These are phyloP conservation scores for Pogona vitticeps DNA, from an alignment of 2,113 vertebrate genomes.

Conservation along the genomic window DNA sequence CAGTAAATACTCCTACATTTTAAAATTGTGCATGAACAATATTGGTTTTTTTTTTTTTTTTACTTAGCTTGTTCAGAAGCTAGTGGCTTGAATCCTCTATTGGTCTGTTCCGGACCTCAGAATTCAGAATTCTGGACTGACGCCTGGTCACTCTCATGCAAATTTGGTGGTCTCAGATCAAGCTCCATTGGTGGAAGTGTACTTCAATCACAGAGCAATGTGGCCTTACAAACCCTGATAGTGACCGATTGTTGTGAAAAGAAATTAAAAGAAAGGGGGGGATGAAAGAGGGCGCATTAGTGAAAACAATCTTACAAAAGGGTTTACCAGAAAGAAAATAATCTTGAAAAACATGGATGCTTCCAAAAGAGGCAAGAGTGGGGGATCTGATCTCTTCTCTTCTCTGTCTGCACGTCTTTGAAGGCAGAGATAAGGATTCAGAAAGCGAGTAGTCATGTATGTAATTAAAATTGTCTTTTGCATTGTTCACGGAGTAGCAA, in stretches of 20 bases:
- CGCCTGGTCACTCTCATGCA: background rate
- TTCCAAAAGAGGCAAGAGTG: background rate
- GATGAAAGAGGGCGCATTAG: background rate
- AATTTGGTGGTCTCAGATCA: constrained; percentile 5
- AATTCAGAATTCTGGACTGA: background rate
- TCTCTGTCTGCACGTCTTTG: constrained; percentile 14
- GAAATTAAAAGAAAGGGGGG: constrained; percentile 1
- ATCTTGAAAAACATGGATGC: background rate
- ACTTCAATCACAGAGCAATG: constrained; percentile 13
- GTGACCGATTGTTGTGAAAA: constrained; percentile 29
- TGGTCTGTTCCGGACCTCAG: constrained; percentile 11
- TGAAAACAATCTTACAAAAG: constrained; percentile 27
- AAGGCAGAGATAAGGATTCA: background rate
- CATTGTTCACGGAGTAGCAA: background rate
- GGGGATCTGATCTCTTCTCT: background rate
- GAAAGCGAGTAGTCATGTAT: constrained; percentile 10
- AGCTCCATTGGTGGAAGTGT: constrained; percentile 12
- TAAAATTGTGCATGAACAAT: no score
- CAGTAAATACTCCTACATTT: no score
- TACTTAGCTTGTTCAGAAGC: background rate
- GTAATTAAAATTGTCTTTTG: constrained; percentile 1
- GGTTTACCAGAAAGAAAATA: constrained; percentile 14
- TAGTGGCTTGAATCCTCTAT: constrained; percentile 7
- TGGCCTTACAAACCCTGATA: constrained; percentile 26
- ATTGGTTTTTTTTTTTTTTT: background rate